A percentile compares a stretch with the other conserved stretches of the same genome.
phyloP scores from a whole-genome alignment of 2,888 invertebrate species.

The Cryptophagus acutangulus region DNA sequence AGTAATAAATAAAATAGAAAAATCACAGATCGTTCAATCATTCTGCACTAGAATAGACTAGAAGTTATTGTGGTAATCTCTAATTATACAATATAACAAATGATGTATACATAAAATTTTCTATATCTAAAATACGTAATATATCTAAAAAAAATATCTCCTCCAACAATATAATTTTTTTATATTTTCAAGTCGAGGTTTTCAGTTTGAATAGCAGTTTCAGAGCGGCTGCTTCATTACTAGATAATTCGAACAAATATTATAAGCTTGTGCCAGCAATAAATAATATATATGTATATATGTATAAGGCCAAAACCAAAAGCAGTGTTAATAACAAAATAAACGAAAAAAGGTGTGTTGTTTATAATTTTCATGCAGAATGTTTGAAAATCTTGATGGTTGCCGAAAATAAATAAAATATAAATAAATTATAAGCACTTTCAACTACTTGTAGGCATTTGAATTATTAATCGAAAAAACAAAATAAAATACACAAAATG shows the following conservation, averaged over 20 bases:
- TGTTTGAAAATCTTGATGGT: conserved; percentile 46
- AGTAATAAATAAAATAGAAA: conserved; percentile 9
- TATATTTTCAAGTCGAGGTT: no score
- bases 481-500: conserved; percentile 27
- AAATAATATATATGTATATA: no score
- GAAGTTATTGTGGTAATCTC: no score
- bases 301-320: conserved; percentile 39
- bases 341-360: conserved; percentile 34
- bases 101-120: no score
- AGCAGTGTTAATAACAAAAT: conserved; percentile 42
- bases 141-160: no score
- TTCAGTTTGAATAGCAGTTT: conserved; percentile 22
- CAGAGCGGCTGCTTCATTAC: no score
- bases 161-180: no score
- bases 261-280: conserved; percentile 38
- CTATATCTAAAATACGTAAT: no score
- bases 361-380: conserved; percentile 50
- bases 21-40: conserved; percentile 40
- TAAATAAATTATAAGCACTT: no score
- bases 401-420: conserved; percentile 10
- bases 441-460: no score
- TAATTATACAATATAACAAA: neutral
- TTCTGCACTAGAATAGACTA: conserved; percentile 38
- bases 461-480: neutral
- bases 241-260: conserved; percentile 26